phyloP scores from a whole-genome alignment of 2,888 invertebrate species.

The Sinohyriopsis cumingii region DNA sequence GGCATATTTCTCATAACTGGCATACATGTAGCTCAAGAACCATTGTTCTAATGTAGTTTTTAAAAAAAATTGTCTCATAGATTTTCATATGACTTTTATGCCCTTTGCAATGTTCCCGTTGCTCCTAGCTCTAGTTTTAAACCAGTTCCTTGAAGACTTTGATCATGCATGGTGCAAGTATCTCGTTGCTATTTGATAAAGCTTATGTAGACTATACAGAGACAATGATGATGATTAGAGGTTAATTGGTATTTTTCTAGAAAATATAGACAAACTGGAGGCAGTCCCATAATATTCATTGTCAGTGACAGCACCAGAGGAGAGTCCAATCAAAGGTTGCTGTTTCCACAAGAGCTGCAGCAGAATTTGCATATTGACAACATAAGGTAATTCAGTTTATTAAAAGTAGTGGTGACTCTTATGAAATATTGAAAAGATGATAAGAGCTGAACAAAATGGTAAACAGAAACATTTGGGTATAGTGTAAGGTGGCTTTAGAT shows the following conservation, averaged over 20 bases:
- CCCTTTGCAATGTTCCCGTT: no score
- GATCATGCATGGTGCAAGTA: not conserved
- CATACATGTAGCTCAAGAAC: no score
- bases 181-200: not conserved
- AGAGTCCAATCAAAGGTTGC: constrained; percentile 60
- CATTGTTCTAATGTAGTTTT: no score
- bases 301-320: constrained; percentile 72
- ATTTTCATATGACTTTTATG: no score
- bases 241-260: constrained; percentile 32
- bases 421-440: no score
- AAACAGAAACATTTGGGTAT: no score
- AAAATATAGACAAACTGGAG: constrained; percentile 56
- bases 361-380: constrained; percentile 79
- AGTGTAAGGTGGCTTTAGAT: no score
- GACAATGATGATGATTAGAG: not conserved
- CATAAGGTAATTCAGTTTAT: constrained; percentile 75
- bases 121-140: no score
- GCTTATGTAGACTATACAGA: not conserved
- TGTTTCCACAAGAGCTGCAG: constrained; percentile 68
- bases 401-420: no score
- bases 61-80: no score
- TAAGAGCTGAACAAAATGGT: no score
- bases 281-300: constrained; percentile 72
- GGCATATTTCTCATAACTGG: no score
- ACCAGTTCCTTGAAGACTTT: not conserved